Percentiles rank a stretch among this genome's conserved stretches.
Evolutionary conservation across 2,113 vertebrate genomes (phyloP).

Genomic region (Rhinichthys klamathensis): DNA sequence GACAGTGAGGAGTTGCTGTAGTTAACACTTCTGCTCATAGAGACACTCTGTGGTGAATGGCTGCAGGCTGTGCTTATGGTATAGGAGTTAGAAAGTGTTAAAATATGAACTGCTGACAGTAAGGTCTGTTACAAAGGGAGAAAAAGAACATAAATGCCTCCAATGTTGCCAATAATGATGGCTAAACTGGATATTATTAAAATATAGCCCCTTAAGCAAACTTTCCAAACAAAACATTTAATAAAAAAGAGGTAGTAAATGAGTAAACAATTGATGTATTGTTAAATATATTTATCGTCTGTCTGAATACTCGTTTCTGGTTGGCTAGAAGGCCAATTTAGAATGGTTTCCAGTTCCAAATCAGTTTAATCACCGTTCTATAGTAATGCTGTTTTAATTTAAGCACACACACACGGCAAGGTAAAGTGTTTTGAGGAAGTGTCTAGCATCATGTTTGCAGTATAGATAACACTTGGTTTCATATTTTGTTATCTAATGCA

Average conservation of each 20-base stretch:
- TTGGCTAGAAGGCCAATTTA: too few relatives aligned
- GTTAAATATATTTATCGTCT: not conserved
- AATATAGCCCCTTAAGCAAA: not conserved
- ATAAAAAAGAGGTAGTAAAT: not conserved
- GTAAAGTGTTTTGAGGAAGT: too few relatives aligned
- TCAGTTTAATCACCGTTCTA: too few relatives aligned
- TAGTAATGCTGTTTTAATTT: too few relatives aligned
- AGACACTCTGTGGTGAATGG: constrained; percentile 21
- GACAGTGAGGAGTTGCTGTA: constrained; percentile 20
- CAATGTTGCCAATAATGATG: not conserved
- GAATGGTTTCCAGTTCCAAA: too few relatives aligned
- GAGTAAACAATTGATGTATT: not conserved
- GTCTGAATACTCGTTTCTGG: too few relatives aligned
- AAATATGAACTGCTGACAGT: not conserved
- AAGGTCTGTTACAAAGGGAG: not conserved
- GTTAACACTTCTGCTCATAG: not conserved
- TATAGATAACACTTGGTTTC: not conserved
- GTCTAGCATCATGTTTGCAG: too few relatives aligned
- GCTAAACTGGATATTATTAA: not conserved
- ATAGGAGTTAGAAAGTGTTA: constrained; percentile 21
- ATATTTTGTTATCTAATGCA: not conserved
- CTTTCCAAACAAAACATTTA: too few relatives aligned
- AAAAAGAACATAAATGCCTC: not conserved
- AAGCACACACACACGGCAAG: too few relatives aligned
- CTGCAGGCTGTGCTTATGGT: not conserved